A percentile compares a stretch with the other conserved stretches of the same genome.
These are phyloP conservation scores for Ascidia mentula DNA, from an alignment of 23 tunicate genomes.

Conservation along the genomic window DNA sequence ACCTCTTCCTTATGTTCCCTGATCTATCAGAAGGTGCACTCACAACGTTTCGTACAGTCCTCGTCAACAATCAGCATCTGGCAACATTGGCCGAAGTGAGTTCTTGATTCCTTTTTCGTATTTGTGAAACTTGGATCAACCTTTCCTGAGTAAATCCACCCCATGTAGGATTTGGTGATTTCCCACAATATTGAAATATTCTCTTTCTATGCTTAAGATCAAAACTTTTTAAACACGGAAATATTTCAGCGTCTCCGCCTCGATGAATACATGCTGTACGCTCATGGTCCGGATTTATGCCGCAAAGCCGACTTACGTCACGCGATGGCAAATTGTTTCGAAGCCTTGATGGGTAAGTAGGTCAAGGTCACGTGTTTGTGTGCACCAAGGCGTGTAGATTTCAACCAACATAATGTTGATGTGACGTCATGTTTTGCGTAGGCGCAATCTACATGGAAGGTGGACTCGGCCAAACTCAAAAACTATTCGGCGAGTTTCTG, in stretches of 20 bases:
- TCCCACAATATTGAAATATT: background rate
- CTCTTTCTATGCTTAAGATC: background rate
- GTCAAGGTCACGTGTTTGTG: no score
- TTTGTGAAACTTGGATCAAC: no score
- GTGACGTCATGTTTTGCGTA: no score
- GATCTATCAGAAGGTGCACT: conserved; percentile 96
- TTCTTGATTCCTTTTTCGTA: no score
- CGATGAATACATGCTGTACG: conserved; percentile 88
- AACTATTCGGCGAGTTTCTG: conserved; percentile 69
- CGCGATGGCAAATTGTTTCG: conserved; percentile 99
- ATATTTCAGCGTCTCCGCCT: conserved; percentile 55
- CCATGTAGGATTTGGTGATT: no score
- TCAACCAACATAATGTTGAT: no score
- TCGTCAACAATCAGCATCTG: conserved; percentile 90
- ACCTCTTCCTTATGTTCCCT: conserved; percentile 89
- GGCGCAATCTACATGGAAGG: conserved; percentile 96
- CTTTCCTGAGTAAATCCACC: no score
- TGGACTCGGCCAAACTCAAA: conserved; percentile 69
- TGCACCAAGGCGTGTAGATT: no score
- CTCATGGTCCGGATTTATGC: conserved; percentile 94
- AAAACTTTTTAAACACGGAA: background rate
- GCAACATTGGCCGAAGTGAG: conserved; percentile 78
- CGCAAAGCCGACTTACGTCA: conserved; percentile 83
- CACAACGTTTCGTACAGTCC: conserved; percentile 79
- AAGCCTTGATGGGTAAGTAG: conserved; percentile 89